Base-by-base conservation (phyloP, 2,113 vertebrate genomes). In the Labeo catla region DNA sequence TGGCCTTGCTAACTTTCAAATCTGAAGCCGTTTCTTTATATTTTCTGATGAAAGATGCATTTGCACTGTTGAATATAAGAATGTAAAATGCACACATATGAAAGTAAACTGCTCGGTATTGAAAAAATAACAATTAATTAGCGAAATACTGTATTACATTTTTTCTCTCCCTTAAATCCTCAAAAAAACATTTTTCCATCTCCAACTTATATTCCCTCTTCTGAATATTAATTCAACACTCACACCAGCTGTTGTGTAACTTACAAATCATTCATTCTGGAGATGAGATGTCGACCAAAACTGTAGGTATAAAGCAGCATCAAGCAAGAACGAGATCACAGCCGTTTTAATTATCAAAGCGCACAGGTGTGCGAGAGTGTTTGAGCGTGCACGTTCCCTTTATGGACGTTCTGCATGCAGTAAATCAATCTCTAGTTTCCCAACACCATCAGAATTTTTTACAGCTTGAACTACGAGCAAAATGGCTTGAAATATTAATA, bases 391-490 rank as follows among this genome's bases (percentile, higher is more conserved):
- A 45, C 45, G 28, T 39, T 63, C 59, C 4, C 13, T 36, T 89
- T 87, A 89, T 86, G 91, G 76, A 89, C 76, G 12, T 86, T 89
- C 52, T 59, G 54, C 74, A 84, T 89, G 36, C 83, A 89, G 73
- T 91, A 76, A 87, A 91, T 89, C 82, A 86, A 86, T 83, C 45
- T 12, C 61, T 34, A 16, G 15, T 76, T 47, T 77, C 43, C 59
- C 28, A 74, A 74, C 47, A 52, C 50, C 43, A 72, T 52, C 73
- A 84, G 66, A 83, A 65, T 13, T 68, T 59, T 34, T 49, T 52
- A 52, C 45, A 15, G 36, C 10, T 63, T 54, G 66, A 16, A 15
- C n/a, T 68, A 78, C 13, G 34, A 61, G 15, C 65, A 73, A 45
- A 74, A 59, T 50, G 19, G 6, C 28, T 73, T 23, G 21, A 73